Evolutionary conservation across 2,797 vertebrate species (phyloP).

Genomic region (Xerus rutilus): DNA sequence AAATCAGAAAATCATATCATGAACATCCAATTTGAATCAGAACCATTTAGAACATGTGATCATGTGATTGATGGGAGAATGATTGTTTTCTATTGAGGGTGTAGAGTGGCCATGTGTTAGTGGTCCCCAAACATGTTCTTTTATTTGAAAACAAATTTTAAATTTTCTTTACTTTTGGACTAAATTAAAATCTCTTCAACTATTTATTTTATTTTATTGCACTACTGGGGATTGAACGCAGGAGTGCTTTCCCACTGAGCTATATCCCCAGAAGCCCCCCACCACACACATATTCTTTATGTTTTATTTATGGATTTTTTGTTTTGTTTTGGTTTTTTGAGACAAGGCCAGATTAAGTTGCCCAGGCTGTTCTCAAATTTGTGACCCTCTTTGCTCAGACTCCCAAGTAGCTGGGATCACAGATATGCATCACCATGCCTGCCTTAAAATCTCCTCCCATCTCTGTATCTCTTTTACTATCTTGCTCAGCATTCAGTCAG

Average conservation of each 20-base stretch:
- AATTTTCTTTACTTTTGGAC: background rate
- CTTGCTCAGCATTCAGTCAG: background rate
- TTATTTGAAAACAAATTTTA: slow-evolving; percentile 3
- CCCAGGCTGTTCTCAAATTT: too few relatives aligned
- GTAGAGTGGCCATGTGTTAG: background rate
- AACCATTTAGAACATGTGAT: background rate
- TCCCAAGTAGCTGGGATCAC: too few relatives aligned
- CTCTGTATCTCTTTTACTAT: background rate
- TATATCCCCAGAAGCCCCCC: too few relatives aligned
- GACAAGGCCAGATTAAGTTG: too few relatives aligned
- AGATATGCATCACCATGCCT: too few relatives aligned
- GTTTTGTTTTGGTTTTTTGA: too few relatives aligned
- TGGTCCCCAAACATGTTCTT: background rate
- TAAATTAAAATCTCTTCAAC: background rate
- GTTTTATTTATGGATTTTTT: too few relatives aligned
- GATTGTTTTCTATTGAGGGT: background rate
- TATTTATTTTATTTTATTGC: too few relatives aligned
- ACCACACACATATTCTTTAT: too few relatives aligned
- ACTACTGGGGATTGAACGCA: too few relatives aligned
- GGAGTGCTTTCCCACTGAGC: too few relatives aligned
- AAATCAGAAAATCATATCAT: background rate
- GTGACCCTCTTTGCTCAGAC: too few relatives aligned
- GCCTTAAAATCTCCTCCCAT: background rate
- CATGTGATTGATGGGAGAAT: background rate
- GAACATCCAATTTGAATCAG: background rate